Conservation (phyloP, 2,888 invertebrate genomes). For the Zhuqinia jingwanae region DNA sequence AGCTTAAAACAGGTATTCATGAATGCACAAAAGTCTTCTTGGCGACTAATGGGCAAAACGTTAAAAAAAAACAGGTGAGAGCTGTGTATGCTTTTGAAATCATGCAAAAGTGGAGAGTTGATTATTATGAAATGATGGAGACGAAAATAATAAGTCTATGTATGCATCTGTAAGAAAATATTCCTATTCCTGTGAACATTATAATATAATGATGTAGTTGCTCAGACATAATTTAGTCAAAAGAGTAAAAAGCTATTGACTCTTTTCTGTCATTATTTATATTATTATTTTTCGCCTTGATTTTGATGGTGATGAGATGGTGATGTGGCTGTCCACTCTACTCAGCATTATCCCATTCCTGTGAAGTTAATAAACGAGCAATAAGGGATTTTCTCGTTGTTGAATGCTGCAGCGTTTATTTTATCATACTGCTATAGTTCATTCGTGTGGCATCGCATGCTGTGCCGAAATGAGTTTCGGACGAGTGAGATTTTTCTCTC, state of each 20-base stretch:
- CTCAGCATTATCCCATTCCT: neutral
- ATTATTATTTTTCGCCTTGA: constrained; percentile 59
- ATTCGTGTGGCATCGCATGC: constrained; percentile 34
- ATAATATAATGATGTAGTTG: neutral
- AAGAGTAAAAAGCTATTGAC: constrained; percentile 53
- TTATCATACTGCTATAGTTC: constrained; percentile 41
- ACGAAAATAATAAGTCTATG: too few species aligned
- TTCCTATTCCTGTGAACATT: too few species aligned
- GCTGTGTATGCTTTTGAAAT: neutral
- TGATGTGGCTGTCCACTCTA: constrained; percentile 24
- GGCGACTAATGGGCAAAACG: too few species aligned
- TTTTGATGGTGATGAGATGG: constrained; percentile 20
- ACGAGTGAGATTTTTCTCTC: constrained; percentile 48
- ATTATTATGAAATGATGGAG: too few species aligned
- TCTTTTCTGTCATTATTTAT: constrained; percentile 61
- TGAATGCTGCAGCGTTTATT: constrained; percentile 13
- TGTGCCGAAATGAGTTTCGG: constrained; percentile 57
- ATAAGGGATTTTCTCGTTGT: constrained; percentile 10
- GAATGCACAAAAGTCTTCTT: neutral
- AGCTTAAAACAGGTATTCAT: constrained; percentile 44
- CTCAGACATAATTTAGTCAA: constrained; percentile 27
- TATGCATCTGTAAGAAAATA: too few species aligned
- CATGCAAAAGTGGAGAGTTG: neutral
- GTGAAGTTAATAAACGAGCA: constrained; percentile 48
- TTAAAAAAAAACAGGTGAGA: neutral